Evolutionary conservation across 2,888 invertebrate genomes (phyloP).

Genomic region (Drosophila neutralis): DNA sequence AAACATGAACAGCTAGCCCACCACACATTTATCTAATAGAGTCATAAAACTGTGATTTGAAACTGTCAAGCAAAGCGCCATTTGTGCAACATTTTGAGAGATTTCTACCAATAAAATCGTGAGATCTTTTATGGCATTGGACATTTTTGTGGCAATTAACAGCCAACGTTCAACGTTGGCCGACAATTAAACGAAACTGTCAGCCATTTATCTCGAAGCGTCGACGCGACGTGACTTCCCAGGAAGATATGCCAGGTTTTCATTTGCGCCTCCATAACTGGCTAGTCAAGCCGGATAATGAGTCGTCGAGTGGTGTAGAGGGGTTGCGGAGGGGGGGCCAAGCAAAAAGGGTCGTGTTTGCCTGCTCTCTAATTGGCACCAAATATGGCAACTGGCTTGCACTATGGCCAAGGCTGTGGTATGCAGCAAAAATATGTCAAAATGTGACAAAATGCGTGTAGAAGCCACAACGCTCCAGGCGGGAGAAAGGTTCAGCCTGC

Average conservation of each 20-base stretch:
- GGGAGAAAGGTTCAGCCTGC: slow-evolving; percentile 40
- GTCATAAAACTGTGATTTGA: slow-evolving; percentile 58
- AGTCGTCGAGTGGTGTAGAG: slow-evolving; percentile 18
- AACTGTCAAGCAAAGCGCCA: slow-evolving; percentile 24
- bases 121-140: slow-evolving; percentile 52
- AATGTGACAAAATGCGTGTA: slow-evolving; percentile 81
- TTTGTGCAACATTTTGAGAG: slow-evolving; percentile 26
- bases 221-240: slow-evolving; percentile 68
- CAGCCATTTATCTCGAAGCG: slow-evolving; percentile 76
- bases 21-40: slow-evolving; percentile 68
- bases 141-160: slow-evolving; percentile 78
- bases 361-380: slow-evolving; percentile 79
- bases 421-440: slow-evolving; percentile 76
- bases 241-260: slow-evolving; percentile 68
- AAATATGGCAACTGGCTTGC: slow-evolving; percentile 68
- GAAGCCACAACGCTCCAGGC: slow-evolving; percentile 10
- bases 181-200: slow-evolving; percentile 77
- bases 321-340: not conserved
- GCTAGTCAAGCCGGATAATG: slow-evolving; percentile 57
- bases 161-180: slow-evolving; percentile 27
- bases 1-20: slow-evolving; percentile 16
- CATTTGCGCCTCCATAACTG: slow-evolving; percentile 84
- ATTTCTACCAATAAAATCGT: slow-evolving; percentile 53
- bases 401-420: slow-evolving; percentile 50
- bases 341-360: slow-evolving; percentile 67